phyloP scores from a whole-genome alignment of 2,113 vertebrate genomes.

The Protobothrops flavoviridis region DNA sequence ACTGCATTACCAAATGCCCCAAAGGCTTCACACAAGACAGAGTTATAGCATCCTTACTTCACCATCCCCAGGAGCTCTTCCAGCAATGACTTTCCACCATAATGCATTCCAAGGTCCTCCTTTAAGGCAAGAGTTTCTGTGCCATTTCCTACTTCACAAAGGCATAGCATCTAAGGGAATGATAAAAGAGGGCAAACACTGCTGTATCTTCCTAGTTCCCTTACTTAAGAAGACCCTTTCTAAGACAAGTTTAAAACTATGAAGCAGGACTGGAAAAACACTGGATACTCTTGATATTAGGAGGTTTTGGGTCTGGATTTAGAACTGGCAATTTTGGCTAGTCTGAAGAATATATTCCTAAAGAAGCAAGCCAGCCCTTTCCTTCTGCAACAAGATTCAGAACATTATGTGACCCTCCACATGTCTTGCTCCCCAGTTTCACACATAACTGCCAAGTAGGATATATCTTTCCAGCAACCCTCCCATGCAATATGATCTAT shows the following conservation, averaged over 20 bases:
- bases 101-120: neutral
- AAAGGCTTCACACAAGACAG: neutral
- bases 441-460: neutral
- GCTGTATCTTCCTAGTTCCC: neutral
- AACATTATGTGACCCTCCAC: neutral
- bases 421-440: neutral
- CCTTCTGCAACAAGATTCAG: neutral
- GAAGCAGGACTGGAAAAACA: too few species aligned
- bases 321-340: neutral
- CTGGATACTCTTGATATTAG: neutral
- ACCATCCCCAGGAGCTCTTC: neutral
- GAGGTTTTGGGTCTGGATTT: neutral
- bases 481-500: constrained; percentile 20
- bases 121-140: neutral
- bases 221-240: neutral
- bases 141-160: neutral
- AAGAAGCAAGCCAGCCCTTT: neutral
- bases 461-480: constrained; percentile 15
- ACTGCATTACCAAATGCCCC: neutral
- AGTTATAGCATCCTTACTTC: neutral
- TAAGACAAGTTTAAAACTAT: neutral
- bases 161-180: neutral
- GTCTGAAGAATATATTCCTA: neutral
- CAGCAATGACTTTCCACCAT: neutral
- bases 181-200: neutral